Base-by-base conservation (phyloP, 2,888 invertebrate species). In the Cheilosia grossa region DNA sequence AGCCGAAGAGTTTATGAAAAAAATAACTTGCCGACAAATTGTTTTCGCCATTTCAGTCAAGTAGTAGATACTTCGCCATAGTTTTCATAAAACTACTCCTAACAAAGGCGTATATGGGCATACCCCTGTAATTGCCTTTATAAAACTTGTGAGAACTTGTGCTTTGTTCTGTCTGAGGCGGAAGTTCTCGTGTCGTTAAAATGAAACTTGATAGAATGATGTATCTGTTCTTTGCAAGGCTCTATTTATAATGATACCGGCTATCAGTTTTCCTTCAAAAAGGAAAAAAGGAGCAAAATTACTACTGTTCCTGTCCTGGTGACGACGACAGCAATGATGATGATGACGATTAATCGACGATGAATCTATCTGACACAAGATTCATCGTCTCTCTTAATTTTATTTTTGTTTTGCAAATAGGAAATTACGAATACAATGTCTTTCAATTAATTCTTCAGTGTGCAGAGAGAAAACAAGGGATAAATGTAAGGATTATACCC, bases 311-410 rank as follows among this genome's bases (percentile, higher is more conserved):
- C 24, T 61, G 61, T 47, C 61, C 61, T 47, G 24, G 54, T 40
- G 17, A 51, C 13, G 51, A 51, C 70, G 79, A 79, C 49, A 6
- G 6, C 27, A 79, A 79, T 51, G 56, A 79, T 81, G 79, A 79
- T 56, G 58, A 79, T 74, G n/a, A n/a, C n/a, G 82, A 83, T 79
- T 74, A 79, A 83, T 82, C 24, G 82, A 51, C 63, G 47, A 7
- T 56, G 37, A 67, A 69, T 79, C 56, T 59, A 56, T 73, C 63
- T 64, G 79, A 73, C 58, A 56, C 21, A 64, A 42, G 40, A 54
- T 67, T 63, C 33, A 42, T 69, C 63, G 51, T 64, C 33, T 21
- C 54, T 63, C 69, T 6, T 51, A 3, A 10, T 47, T 58, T 70
- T 49, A 30, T 27, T 27, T 70, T 51, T 33, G 10, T 21, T 37